Base-by-base conservation (phyloP, 2,888 invertebrate species). In the Cerceris ruficornis region DNA sequence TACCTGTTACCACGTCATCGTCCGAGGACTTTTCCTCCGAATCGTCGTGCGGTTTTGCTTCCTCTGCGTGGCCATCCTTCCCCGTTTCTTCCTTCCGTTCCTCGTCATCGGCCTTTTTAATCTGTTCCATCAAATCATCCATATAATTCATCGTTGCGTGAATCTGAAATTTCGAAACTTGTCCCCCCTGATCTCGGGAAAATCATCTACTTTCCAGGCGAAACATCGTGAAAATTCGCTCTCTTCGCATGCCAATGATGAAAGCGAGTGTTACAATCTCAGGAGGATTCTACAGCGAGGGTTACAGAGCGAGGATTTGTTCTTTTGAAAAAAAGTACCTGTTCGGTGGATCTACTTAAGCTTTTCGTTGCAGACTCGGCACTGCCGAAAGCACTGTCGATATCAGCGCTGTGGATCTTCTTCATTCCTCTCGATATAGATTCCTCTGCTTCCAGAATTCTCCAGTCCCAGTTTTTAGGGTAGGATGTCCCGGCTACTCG, bases 401-500 rank as follows among this genome's bases (percentile, higher is more conserved):
- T 92, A 49, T 93, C 93, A 70, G 83, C 69, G 7, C 92, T 93
- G 89, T 78, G 85, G 5, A 93, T 93, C 11, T 94, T 94, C 84
- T 93, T 93, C 86, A 93, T 93, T 88, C 93, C 93, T 92, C 57
- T 93, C 92, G 58, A 66, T 88, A 74, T 11, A 0, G 75, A 72
- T 57, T 93, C 92, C 55, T 94, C 93, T 15, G 93, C 93, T 66
- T 94, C 94, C 79, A 96, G 90, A 80, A 96, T 92, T 83, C 94
- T 94, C 96, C 96, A 96, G 86, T 97, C 96, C 94, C 95, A 96
- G 68, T 94, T 93, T 28, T 94, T 93, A 0, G 96, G 96, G 85
- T 95, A 95, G 43, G 94, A 93, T 81, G 95, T 95, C 50, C 95
- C 95, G 4, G 96, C 95, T 11, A 96, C 95, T 88, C 97, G 94